These are phyloP conservation scores for Lepus europaeus DNA, from an alignment of 2,113 vertebrate species.

Conservation along the genomic window DNA sequence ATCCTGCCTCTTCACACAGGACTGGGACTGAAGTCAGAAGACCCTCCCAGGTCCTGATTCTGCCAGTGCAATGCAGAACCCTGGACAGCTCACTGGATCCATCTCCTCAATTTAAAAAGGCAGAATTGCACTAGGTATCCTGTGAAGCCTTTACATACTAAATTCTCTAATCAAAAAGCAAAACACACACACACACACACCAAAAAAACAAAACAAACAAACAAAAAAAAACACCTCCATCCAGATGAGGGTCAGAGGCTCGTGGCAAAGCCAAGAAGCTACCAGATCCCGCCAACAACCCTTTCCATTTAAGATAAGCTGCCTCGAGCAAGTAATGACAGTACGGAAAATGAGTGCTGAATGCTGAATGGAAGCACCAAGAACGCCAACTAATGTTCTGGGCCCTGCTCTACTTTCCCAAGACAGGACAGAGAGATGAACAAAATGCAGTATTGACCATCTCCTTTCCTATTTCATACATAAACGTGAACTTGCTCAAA, in stretches of 20 bases:
- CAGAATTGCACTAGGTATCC: background rate
- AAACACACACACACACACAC: background rate
- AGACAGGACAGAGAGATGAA: background rate
- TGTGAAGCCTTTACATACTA: background rate
- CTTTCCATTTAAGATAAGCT: background rate
- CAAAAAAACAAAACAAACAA: too few species aligned
- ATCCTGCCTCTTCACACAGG: background rate
- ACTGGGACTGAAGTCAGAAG: background rate
- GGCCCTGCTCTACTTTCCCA: background rate
- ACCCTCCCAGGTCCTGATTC: background rate
- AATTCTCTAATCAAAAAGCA: background rate
- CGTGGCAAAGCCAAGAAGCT: background rate
- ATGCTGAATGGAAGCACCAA: background rate
- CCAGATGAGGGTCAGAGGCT: background rate
- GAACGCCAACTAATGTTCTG: background rate
- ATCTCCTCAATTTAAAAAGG: background rate
- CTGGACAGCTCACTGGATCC: background rate
- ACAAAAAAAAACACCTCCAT: background rate
- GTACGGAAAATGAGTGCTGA: background rate
- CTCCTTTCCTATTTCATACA: background rate
- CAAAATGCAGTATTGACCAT: background rate
- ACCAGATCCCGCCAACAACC: background rate
- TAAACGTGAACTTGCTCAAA: conserved; percentile 34
- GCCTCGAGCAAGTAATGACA: background rate
- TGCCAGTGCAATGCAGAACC: background rate